phyloP scores from a whole-genome alignment of 2,888 invertebrate genomes.

The Cantharis lateralis region DNA sequence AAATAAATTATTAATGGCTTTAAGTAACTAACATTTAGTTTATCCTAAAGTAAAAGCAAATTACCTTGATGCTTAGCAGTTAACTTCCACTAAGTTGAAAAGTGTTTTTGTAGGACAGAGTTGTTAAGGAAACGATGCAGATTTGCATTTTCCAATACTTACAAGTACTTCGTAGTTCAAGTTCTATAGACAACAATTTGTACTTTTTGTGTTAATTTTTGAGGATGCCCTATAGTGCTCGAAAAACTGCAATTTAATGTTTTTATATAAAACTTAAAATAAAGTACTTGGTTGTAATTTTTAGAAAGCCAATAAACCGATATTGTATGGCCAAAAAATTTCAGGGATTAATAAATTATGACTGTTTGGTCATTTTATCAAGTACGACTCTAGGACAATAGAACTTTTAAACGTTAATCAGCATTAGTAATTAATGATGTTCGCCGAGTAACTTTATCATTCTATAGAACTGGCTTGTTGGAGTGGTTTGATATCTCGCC shows the following conservation, averaged over 20 bases:
- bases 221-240: neutral
- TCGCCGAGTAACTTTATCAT: constrained; percentile 36
- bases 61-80: neutral
- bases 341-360: neutral
- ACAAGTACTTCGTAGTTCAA: neutral
- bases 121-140: neutral
- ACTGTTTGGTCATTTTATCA: neutral
- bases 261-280: neutral
- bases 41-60: neutral
- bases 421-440: constrained; percentile 36
- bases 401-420: constrained; percentile 22
- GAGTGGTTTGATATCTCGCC: constrained; percentile 35
- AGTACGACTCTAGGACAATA: constrained; percentile 8
- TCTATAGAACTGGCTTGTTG: constrained; percentile 35
- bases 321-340: neutral
- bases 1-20: neutral
- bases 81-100: neutral
- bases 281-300: neutral
- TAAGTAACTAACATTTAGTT: neutral
- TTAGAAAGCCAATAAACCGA: no score
- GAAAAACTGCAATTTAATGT: neutral
- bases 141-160: neutral
- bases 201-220: neutral
- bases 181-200: neutral
- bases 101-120: neutral